These are phyloP conservation scores for Kradibia gibbosae DNA, from an alignment of 1,140 invertebrate genomes.

Conservation along the genomic window DNA sequence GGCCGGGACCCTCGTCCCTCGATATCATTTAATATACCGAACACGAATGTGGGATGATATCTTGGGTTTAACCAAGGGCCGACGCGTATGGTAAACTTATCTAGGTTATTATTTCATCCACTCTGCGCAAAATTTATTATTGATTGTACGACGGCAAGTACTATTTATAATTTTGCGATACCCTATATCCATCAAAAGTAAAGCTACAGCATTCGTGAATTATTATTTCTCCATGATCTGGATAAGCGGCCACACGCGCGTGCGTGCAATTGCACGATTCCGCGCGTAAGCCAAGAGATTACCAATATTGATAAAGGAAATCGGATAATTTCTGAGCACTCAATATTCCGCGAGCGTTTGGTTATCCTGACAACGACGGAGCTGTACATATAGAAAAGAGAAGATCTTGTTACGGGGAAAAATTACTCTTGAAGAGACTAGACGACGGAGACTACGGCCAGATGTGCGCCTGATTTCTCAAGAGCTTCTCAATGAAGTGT, in stretches of 20 bases:
- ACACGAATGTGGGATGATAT: neutral
- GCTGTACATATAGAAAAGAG: neutral
- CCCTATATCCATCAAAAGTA: neutral
- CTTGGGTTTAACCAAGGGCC: neutral
- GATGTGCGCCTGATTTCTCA: constrained; percentile 51
- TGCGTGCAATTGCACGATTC: neutral
- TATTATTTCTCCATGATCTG: constrained; percentile 48
- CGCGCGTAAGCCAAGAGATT: constrained; percentile 45
- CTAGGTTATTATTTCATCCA: neutral
- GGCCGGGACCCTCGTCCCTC: neutral
- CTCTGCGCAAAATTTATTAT: neutral
- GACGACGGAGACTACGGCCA: constrained; percentile 36
- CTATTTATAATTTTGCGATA: constrained; percentile 20
- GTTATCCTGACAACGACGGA: neutral
- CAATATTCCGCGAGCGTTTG: constrained; percentile 50
- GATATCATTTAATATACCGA: neutral
- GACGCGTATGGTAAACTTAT: neutral
- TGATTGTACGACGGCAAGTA: neutral
- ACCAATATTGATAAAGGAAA: constrained; percentile 53
- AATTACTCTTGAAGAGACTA: constrained; percentile 45
- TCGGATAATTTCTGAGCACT: constrained; percentile 52
- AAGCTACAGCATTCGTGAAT: constrained; percentile 24
- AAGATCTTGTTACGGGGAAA: constrained; percentile 50
- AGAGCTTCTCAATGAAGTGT: constrained; percentile 46
- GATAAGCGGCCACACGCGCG: constrained; percentile 25